A percentile compares a stretch with the other conserved stretches of the same genome.
Evolutionary conservation across 2,113 vertebrate genomes (phyloP).

Genomic region (Lagopus muta): DNA sequence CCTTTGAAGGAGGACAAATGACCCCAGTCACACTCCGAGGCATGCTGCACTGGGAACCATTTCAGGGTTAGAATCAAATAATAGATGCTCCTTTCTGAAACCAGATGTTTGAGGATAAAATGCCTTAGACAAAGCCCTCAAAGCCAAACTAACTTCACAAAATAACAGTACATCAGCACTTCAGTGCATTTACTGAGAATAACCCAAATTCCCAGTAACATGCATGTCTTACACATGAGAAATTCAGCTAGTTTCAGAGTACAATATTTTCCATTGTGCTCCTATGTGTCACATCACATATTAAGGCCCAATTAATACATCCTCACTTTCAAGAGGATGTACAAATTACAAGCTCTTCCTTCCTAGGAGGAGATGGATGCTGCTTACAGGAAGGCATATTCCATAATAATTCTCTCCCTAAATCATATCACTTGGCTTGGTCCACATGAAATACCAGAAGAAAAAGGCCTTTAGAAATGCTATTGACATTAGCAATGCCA

Average conservation of each 20-base stretch:
- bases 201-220: background rate
- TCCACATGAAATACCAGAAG: background rate
- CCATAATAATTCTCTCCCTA: background rate
- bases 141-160: background rate
- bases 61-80: background rate
- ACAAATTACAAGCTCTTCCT: background rate
- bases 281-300: background rate
- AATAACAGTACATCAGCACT: background rate
- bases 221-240: accelerated
- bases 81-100: background rate
- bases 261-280: background rate
- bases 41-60: background rate
- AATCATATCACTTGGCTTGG: background rate
- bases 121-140: background rate
- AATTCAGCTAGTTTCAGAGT: background rate
- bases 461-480: background rate
- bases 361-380: background rate
- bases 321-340: background rate
- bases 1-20: background rate
- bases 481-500: background rate
- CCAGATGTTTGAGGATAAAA: background rate
- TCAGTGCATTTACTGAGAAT: background rate
- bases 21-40: background rate
- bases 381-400: background rate
- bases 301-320: background rate